Evolutionary conservation across 2,113 vertebrate genomes (phyloP).

Genomic region (Trachemys scripta): DNA sequence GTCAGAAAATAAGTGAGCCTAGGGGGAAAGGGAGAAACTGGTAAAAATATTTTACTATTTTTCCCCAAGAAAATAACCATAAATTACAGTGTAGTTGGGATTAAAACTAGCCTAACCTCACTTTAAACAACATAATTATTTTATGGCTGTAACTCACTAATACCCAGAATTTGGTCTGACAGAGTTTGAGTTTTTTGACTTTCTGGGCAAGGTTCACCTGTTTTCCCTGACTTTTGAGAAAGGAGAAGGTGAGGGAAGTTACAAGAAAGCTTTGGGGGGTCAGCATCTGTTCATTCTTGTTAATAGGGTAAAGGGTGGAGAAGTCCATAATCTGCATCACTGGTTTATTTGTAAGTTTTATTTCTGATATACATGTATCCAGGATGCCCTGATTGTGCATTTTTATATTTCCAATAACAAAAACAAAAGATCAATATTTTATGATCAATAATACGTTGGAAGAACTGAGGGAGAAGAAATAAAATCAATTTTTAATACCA

Average conservation of each 20-base stretch:
- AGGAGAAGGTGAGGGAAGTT: not conserved
- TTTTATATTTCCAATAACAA: not conserved
- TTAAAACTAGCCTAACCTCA: not conserved
- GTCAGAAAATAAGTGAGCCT: not conserved
- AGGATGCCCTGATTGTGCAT: not conserved
- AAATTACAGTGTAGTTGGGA: not conserved
- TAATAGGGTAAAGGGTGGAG: not conserved
- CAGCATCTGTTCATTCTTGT: not conserved
- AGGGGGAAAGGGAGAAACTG: not conserved
- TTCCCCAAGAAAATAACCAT: not conserved
- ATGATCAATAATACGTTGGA: not conserved
- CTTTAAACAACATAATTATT: not conserved
- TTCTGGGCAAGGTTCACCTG: not conserved
- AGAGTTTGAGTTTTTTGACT: not conserved
- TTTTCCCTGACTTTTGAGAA: not conserved
- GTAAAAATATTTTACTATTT: not conserved
- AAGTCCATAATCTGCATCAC: not conserved
- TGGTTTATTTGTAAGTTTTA: not conserved
- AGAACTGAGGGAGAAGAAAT: not conserved
- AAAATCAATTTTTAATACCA: not conserved
- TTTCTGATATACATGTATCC: not conserved
- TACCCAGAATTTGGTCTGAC: not conserved
- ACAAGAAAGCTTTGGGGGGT: not conserved
- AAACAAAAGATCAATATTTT: not conserved
- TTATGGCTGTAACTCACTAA: not conserved